Evolutionary conservation across 2,797 vertebrate genomes (phyloP).

Genomic region (Sebastolobus alascanus): DNA sequence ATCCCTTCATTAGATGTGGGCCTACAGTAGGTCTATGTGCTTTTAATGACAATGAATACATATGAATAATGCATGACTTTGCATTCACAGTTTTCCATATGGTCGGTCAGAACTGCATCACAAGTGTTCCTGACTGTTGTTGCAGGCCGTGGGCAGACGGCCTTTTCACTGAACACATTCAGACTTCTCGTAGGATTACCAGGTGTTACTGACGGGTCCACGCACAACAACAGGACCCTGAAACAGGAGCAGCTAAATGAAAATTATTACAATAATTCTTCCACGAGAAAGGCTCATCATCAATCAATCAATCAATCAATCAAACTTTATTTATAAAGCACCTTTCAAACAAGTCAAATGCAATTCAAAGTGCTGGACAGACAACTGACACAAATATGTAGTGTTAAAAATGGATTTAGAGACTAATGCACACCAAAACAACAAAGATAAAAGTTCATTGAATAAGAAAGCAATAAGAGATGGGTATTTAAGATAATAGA

Average conservation of each 20-base stretch:
- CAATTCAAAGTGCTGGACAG: no score
- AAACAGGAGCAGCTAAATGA: neutral
- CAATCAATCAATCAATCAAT: no score
- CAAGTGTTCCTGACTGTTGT: neutral
- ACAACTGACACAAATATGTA: no score
- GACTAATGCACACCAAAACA: no score
- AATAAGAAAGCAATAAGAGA: no score
- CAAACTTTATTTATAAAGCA: no score
- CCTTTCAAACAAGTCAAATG: no score
- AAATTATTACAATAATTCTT: neutral
- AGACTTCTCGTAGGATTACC: neutral
- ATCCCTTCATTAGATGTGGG: neutral
- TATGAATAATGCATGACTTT: neutral
- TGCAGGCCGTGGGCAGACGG: neutral
- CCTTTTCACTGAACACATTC: neutral
- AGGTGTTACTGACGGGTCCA: neutral
- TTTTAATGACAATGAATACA: neutral
- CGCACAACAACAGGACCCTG: neutral
- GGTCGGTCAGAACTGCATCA: neutral
- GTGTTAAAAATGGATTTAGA: no score
- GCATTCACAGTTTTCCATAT: neutral
- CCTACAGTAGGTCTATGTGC: neutral
- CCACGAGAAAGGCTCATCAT: no score
- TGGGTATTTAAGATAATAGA: no score
- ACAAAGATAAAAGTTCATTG: no score